These are phyloP conservation scores for Disparrhopalites patrizii DNA, from an alignment of 2,888 invertebrate genomes.

Conservation along the genomic window DNA sequence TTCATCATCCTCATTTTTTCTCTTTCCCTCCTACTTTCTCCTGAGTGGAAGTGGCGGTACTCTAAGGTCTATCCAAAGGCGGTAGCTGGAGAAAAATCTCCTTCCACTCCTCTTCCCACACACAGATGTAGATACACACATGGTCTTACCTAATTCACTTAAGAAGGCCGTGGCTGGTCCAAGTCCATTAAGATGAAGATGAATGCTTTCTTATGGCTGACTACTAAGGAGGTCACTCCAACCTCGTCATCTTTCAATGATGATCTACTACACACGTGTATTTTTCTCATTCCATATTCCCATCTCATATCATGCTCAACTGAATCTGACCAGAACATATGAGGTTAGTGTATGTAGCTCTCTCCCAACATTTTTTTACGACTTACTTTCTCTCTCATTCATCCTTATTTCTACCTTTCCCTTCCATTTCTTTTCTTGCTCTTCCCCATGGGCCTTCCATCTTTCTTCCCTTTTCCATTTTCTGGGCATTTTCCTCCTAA, in stretches of 20 bases:
- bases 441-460: too few relatives aligned
- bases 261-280: constrained; percentile 23
- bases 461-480: too few relatives aligned
- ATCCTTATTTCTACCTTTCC: too few relatives aligned
- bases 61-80: background rate
- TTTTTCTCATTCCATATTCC: constrained; percentile 21
- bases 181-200: constrained; percentile 26
- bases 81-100: background rate
- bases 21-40: too few relatives aligned
- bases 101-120: background rate
- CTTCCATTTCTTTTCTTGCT: too few relatives aligned
- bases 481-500: too few relatives aligned
- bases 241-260: constrained; percentile 21
- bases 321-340: constrained; percentile 2
- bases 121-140: background rate
- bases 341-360: background rate
- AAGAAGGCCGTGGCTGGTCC: constrained; percentile 14
- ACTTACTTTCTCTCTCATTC: background rate
- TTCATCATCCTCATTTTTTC: too few relatives aligned
- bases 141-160: constrained; percentile 20
- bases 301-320: constrained; percentile 15
- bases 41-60: background rate
- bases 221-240: constrained; percentile 26
- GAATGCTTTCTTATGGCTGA: constrained; percentile 21
- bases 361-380: too few relatives aligned